A percentile compares a stretch with the other conserved stretches of the same genome.
Evolutionary conservation across 1,140 invertebrate species (phyloP).

Genomic region (Galendromus occidentalis): DNA sequence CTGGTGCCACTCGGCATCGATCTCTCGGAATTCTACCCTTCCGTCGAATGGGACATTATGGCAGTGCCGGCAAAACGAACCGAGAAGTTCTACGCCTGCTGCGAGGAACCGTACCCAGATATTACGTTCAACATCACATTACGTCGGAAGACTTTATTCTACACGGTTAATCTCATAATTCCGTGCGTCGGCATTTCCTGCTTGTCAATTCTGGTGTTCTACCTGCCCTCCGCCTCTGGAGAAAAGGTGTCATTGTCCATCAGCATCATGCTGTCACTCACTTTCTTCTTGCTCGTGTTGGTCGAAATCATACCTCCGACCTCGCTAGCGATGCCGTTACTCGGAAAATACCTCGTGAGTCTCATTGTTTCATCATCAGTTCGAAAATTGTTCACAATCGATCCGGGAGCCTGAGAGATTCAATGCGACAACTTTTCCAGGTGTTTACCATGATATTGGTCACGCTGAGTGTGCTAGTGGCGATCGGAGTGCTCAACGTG

Average conservation of each 20-base stretch:
- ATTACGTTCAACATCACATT: slow-evolving; percentile 90
- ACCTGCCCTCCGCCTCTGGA: slow-evolving; percentile 89
- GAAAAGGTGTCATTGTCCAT: slow-evolving; percentile 94
- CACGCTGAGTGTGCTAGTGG: slow-evolving; percentile 88
- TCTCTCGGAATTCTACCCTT: slow-evolving; percentile 80
- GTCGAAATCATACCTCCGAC: slow-evolving; percentile 96
- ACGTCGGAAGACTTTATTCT: slow-evolving; percentile 74
- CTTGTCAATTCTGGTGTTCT: slow-evolving; percentile 92
- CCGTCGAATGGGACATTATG: slow-evolving; percentile 89
- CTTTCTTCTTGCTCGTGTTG: slow-evolving; percentile 91
- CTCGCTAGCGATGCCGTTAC: slow-evolving; percentile 81
- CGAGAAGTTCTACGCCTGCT: slow-evolving; percentile 73
- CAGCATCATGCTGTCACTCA: slow-evolving; percentile 91
- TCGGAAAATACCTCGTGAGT: slow-evolving; percentile 63
- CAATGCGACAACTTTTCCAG: background rate
- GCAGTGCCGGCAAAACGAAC: slow-evolving; percentile 65
- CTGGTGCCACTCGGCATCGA: slow-evolving; percentile 66
- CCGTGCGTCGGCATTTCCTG: slow-evolving; percentile 91
- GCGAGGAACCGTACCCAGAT: slow-evolving; percentile 64
- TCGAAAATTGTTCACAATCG: too few species aligned
- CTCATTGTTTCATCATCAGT: too few species aligned
- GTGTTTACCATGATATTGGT: slow-evolving; percentile 98
- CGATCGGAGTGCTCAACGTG: slow-evolving; percentile 91
- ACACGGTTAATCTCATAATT: slow-evolving; percentile 88
- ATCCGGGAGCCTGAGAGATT: too few species aligned